Evolutionary conservation across 2,797 vertebrate genomes (phyloP).

Genomic region (Danio albolineatus): DNA sequence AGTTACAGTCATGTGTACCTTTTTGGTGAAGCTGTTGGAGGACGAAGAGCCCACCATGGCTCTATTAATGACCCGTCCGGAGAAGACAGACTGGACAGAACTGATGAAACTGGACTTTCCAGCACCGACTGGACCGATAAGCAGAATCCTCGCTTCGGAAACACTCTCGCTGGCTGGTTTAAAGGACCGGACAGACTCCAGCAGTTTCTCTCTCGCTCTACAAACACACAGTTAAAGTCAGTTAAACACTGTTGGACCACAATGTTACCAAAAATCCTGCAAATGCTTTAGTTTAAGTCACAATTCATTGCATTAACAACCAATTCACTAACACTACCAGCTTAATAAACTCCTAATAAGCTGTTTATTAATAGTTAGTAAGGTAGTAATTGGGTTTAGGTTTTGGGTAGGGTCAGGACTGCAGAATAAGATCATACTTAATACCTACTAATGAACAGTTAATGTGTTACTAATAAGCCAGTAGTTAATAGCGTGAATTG

Average conservation of each 20-base stretch:
- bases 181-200: conserved; percentile 68
- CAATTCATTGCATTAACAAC: no score
- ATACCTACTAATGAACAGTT: no score
- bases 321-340: no score
- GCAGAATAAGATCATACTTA: no score
- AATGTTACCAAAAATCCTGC: not conserved
- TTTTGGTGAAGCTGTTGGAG: conserved; percentile 72
- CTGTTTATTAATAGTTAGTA: no score
- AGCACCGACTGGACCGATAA: conserved; percentile 73
- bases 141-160: conserved; percentile 70
- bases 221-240: not conserved
- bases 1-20: conserved; percentile 65
- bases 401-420: no score
- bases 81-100: conserved; percentile 77
- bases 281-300: no score
- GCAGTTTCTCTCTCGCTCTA: conserved; percentile 67
- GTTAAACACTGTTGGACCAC: not conserved
- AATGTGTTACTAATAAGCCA: no score
- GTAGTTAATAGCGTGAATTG: no score
- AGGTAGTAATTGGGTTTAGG: no score
- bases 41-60: conserved; percentile 76
- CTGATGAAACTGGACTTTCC: conserved; percentile 82
- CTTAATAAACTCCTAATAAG: no score
- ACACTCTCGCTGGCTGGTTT: conserved; percentile 56
- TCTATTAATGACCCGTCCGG: conserved; percentile 72